These are phyloP conservation scores for Drosophila algonquin DNA, from an alignment of 2,888 invertebrate species.

Conservation along the genomic window DNA sequence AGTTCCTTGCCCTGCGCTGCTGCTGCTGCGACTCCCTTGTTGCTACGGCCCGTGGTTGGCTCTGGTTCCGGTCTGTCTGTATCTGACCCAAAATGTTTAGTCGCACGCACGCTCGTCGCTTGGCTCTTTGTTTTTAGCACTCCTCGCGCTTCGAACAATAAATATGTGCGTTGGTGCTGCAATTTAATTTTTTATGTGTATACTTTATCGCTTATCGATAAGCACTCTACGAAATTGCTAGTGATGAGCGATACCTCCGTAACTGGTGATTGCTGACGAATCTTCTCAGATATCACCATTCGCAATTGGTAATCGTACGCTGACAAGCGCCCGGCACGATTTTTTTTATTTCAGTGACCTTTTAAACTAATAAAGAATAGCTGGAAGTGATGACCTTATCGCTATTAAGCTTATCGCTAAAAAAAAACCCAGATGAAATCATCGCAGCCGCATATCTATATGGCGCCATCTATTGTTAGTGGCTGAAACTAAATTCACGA, in stretches of 20 bases:
- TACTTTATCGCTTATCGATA: slow-evolving; percentile 49
- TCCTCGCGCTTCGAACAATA: slow-evolving; percentile 60
- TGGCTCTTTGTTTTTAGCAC: slow-evolving; percentile 51
- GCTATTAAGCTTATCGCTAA: background rate
- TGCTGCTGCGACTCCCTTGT: slow-evolving; percentile 39
- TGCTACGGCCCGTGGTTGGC: slow-evolving; percentile 31
- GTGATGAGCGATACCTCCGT: background rate
- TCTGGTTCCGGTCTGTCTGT: slow-evolving; percentile 7
- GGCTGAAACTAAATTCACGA: no score
- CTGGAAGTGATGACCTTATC: no score
- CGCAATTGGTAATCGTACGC: background rate
- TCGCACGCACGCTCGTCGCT: slow-evolving; percentile 22
- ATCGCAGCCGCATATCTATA: background rate
- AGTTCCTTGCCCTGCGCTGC: slow-evolving; percentile 25
- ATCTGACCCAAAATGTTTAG: slow-evolving; percentile 11
- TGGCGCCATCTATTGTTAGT: no score
- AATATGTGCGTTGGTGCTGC: slow-evolving; percentile 50
- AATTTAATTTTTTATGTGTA: slow-evolving; percentile 76
- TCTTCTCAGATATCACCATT: no score
- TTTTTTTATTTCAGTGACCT: background rate
- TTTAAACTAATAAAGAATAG: no score
- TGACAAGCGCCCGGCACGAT: background rate
- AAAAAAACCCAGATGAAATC: background rate
- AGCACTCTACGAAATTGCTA: background rate
- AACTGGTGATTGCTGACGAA: background rate